Base-by-base conservation (phyloP, 2,888 invertebrate species). In the Alsophila aescularia region DNA sequence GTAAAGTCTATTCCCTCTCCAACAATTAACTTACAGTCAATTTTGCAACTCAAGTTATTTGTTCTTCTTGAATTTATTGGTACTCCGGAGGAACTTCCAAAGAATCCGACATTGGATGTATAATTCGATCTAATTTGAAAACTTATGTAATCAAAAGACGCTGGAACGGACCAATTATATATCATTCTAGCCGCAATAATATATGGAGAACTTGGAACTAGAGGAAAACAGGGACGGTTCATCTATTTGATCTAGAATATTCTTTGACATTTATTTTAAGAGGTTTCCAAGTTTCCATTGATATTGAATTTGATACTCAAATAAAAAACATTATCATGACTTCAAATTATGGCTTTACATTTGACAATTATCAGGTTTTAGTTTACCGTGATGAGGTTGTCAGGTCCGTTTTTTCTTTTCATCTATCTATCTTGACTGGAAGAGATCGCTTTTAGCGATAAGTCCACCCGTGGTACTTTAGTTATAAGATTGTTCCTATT, bases 1-100 rank as follows among this genome's bases (percentile, higher is more conserved):
- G 61, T 63, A 71, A 77, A 75, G 73, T 76, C 73, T 77, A 81
- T 79, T 82, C 83, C 78, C 81, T 72, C 66, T 68, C 66, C 75
- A 74, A 76, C 81, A 81, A 83, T 84, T 83, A 83, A 76, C 75
- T 79, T 74, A 72, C 64, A 79, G 77, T 76, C 81, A 84, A 86
- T 83, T 83, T 81, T 76, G 75, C 73, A 74, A 77, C 75, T 78
- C 71, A 72, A 85, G 79, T 81, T 86, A 84, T 85, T 85, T 85
- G 85, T 83, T 86, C 79, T 75, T 73, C 75, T 73, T 75, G 77
- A 82, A 85, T 86, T 87, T 87, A 86, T 85, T 80, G 77, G 81
- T 75, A 67, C 78, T 74, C 72, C 64, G 67, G 70, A 72, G 72
- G 74, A 81, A 83, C 78, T 84, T 81, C 64, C 70, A 69, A 81